Evolutionary conservation across 2,888 invertebrate genomes (phyloP).

Genomic region (Lycia hirtaria): DNA sequence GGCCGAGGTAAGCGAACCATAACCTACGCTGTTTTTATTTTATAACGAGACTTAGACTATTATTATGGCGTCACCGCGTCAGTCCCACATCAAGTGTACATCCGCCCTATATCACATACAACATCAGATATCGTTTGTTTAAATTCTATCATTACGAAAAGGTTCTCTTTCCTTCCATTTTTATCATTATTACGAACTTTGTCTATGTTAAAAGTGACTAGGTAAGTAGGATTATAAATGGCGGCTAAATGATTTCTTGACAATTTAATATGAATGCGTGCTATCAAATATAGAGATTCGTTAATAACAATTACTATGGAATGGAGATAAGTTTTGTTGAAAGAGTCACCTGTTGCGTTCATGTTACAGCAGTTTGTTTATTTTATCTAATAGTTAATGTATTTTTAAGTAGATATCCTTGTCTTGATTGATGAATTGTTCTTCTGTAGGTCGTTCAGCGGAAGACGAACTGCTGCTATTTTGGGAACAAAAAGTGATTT

Average conservation of each 20-base stretch:
- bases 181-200: constrained; percentile 50
- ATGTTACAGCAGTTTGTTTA: constrained; percentile 49
- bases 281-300: constrained; percentile 62
- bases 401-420: constrained; percentile 79
- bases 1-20: constrained; percentile 72
- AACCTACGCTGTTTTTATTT: constrained; percentile 78
- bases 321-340: constrained; percentile 56
- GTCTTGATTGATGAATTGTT: constrained; percentile 79
- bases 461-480: constrained; percentile 57
- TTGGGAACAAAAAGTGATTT: constrained; percentile 64
- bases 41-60: constrained; percentile 79
- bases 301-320: constrained; percentile 72
- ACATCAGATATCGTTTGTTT: constrained; percentile 73
- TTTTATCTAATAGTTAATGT: constrained; percentile 67
- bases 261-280: constrained; percentile 75
- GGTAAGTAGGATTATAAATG: constrained; percentile 69
- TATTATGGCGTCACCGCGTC: constrained; percentile 81
- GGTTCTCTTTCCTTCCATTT: constrained; percentile 51
- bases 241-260: constrained; percentile 74
- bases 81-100: constrained; percentile 78
- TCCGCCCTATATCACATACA: constrained; percentile 75
- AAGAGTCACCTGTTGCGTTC: constrained; percentile 39
- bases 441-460: constrained; percentile 60
- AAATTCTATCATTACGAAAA: constrained; percentile 54
- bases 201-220: constrained; percentile 47